Evolutionary conservation across 2,888 invertebrate genomes (phyloP), one percentile per base, ranked within the genome.

Genomic region (Morpho helenor): DNA sequence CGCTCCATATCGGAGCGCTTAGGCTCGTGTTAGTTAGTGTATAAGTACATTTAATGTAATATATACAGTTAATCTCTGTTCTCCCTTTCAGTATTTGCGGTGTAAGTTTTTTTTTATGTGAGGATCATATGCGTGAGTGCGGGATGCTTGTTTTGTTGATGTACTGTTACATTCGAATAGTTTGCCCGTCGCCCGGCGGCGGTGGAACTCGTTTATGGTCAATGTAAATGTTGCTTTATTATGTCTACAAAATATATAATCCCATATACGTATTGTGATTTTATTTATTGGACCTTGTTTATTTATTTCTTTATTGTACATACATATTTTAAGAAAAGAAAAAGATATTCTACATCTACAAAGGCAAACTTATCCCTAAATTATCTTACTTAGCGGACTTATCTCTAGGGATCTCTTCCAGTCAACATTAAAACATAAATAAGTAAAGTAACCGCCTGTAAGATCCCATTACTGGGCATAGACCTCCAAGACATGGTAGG

Each of bases 201-300:
- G 82, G 80, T 74, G 75, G 78, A 82, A 86, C 85, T 84, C 79
- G 80, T 87, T 86, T 87, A 86, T 84, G 82, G 79, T 87, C 31
- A 87, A 87, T 87, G 85, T 89, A 87, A 89, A 90, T 91, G 91
- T 91, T 90, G 91, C 91, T 91, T 91, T 89, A 90, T 89, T 82
- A 88, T 88, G 88, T 91, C 87, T 90, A 91, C 84, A 84, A 89
- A 91, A 88, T 90, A 88, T 89, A 89, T 90, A 89, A 89, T 90
- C 90, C 85, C 85, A 78, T 86, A 84, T 81, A 86, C 69, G 75
- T 74, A 67, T 67, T 76, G 77, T 76, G 22, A 78, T 88, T 87
- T 87, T 66, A 74, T 79, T 82, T 74, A 58, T 8, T 42, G 8
- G 8, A 42, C 40, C 40, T 47, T 46, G 9, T 7, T 42, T 16